phyloP scores from a whole-genome alignment of 2,888 invertebrate species.

The Parnassius glacialis region DNA sequence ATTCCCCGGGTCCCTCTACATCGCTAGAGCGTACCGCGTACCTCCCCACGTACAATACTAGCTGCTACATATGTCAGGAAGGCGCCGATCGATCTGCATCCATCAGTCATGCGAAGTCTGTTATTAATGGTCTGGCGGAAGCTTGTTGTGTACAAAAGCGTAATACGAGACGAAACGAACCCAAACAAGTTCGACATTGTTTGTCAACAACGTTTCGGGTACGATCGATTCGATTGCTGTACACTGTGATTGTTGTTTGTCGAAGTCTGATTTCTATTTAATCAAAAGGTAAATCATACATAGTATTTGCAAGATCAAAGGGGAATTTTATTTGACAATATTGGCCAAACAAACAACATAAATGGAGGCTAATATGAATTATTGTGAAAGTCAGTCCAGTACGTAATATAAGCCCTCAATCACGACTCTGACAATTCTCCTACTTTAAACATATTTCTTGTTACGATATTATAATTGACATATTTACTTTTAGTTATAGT shows the following conservation, averaged over 20 bases:
- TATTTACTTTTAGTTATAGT: no score
- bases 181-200: constrained; percentile 8
- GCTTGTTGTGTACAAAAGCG: constrained; percentile 6
- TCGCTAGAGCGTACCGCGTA: neutral
- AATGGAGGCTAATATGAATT: no score
- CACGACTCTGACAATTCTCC: no score
- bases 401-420: no score
- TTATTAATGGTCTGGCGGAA: constrained; percentile 12
- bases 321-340: no score
- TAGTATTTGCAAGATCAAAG: neutral
- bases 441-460: no score
- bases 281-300: neutral
- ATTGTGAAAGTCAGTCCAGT: no score
- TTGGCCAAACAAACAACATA: no score
- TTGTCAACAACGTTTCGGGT: constrained; percentile 12
- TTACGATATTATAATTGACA: no score
- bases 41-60: neutral
- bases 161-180: constrained; percentile 10
- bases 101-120: constrained; percentile 4
- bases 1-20: constrained; percentile 9
- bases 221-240: constrained; percentile 12
- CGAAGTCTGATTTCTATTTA: neutral
- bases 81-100: constrained; percentile 11
- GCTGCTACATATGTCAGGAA: constrained; percentile 19
- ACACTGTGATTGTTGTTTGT: constrained; percentile 2